A percentile compares a stretch with the other conserved stretches of the same genome.
phyloP scores from a whole-genome alignment of 2,113 vertebrate genomes.

The Columba livia region DNA sequence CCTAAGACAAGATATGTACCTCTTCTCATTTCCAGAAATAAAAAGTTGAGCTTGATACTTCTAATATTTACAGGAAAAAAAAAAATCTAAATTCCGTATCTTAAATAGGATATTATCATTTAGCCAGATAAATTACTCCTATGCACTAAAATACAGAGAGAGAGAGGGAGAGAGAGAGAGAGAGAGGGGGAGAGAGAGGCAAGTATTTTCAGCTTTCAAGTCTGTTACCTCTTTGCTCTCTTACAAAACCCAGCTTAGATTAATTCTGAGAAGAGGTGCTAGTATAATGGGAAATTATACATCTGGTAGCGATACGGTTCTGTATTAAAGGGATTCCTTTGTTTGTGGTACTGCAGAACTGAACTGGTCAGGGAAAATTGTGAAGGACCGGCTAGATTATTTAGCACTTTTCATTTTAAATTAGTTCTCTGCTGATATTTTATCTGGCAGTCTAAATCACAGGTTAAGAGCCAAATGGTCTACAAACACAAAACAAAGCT shows the following conservation, averaged over 20 bases:
- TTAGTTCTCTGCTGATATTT: neutral
- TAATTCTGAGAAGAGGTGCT: neutral
- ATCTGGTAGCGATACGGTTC: neutral
- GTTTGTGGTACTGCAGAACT: neutral
- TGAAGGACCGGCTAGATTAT: neutral
- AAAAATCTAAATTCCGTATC: neutral
- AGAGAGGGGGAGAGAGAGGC: rapidly evolving
- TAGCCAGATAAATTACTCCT: neutral
- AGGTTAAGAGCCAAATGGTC: neutral
- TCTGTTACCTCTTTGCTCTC: neutral
- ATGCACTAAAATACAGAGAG: neutral
- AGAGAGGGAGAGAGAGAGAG: rapidly evolving
- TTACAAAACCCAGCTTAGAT: rapidly evolving
- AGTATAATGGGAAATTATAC: neutral
- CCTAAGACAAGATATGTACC: neutral
- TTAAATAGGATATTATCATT: neutral
- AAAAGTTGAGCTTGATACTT: neutral
- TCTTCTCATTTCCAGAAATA: neutral
- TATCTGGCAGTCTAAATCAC: neutral
- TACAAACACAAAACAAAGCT: neutral
- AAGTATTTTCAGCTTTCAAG: neutral
- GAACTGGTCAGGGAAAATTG: neutral
- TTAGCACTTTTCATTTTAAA: neutral
- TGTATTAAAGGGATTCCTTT: neutral
- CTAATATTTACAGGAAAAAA: neutral